Percentiles rank a stretch among this genome's conserved stretches.
phyloP scores from a whole-genome alignment of 2,888 invertebrate species.

The Tipula vernalis region DNA sequence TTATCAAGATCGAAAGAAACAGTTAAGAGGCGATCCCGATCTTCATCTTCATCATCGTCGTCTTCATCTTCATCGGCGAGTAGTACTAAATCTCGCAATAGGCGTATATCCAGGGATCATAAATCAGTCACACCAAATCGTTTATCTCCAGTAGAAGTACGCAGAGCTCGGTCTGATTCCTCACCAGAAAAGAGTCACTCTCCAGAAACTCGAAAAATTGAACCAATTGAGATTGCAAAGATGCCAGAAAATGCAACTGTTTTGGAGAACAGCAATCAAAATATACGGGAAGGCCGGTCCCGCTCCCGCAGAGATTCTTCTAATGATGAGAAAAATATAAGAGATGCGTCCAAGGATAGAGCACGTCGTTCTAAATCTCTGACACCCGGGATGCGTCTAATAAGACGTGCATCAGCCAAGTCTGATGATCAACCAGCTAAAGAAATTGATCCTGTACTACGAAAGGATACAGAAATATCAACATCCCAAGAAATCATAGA shows the following conservation, averaged over 20 bases:
- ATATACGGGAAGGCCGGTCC: neutral
- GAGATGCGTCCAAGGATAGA: neutral
- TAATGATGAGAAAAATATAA: neutral
- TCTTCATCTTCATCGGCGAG: neutral
- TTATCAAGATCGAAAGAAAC: neutral
- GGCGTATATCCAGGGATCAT: neutral
- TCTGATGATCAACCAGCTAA: neutral
- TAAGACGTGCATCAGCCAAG: neutral
- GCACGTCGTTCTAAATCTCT: neutral
- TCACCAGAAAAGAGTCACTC: slow-evolving; percentile 19
- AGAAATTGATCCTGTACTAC: neutral
- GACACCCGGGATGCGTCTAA: neutral
- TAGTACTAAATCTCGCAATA: slow-evolving; percentile 9
- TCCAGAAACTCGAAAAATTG: neutral
- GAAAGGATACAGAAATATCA: neutral
- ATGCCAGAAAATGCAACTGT: neutral
- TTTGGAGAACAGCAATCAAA: neutral
- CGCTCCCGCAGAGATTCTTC: neutral
- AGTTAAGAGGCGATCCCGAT: neutral
- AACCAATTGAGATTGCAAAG: neutral
- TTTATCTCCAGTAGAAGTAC: neutral
- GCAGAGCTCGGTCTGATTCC: slow-evolving; percentile 18
- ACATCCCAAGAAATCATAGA: neutral
- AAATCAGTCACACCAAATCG: neutral
- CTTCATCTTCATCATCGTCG: neutral